These are phyloP conservation scores for Polymixis flavicincta DNA, from an alignment of 2,888 invertebrate species.

Conservation along the genomic window DNA sequence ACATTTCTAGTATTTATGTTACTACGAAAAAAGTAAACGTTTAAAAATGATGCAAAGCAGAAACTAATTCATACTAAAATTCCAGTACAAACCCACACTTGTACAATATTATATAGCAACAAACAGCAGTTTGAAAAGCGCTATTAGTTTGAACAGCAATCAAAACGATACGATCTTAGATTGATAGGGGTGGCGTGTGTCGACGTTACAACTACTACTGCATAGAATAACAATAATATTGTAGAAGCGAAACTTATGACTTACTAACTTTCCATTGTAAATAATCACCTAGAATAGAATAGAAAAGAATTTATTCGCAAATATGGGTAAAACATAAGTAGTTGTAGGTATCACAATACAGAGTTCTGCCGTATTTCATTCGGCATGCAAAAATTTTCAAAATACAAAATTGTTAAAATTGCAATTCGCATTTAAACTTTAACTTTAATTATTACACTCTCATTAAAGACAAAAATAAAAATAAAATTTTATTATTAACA, in stretches of 20 bases:
- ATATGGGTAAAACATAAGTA: no score
- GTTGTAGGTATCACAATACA: no score
- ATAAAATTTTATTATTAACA: no score
- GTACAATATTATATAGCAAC: conserved; percentile 30
- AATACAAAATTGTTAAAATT: no score
- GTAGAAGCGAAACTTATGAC: conserved; percentile 17
- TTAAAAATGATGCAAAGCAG: conserved; percentile 1
- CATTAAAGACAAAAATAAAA: no score
- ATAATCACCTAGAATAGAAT: neutral
- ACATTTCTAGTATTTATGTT: neutral
- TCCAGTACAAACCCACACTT: conserved; percentile 14
- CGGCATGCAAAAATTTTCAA: no score
- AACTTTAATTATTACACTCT: no score
- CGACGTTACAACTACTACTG: conserved; percentile 13
- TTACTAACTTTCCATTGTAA: neutral
- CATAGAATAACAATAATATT: conserved; percentile 11
- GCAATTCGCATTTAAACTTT: no score
- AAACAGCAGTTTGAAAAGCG: conserved; percentile 48
- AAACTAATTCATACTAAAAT: conserved; percentile 18
- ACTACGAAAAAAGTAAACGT: neutral
- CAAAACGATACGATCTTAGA: conserved; percentile 62
- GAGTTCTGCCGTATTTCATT: no score
- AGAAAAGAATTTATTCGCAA: no score
- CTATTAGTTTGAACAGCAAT: conserved; percentile 65
- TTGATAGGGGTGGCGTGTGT: conserved; percentile 56